Percentiles rank a stretch among this genome's conserved stretches.
Conservation (phyloP, 2,797 vertebrate genomes). For the Gobio occitaniae region DNA sequence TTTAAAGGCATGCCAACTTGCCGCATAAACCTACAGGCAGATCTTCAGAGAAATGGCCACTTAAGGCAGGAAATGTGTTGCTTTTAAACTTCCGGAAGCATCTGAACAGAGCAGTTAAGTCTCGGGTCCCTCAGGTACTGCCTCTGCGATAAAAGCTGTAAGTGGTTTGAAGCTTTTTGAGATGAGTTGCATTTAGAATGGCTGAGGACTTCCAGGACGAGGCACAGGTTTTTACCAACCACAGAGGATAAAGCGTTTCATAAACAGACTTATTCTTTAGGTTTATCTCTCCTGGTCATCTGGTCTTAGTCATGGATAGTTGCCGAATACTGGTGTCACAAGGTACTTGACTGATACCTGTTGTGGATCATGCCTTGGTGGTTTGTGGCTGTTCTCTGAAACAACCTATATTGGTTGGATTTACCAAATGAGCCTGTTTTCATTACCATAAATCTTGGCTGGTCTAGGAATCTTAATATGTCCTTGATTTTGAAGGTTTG, state of each 20-base stretch:
- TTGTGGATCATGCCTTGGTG: neutral
- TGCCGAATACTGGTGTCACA: constrained; percentile 7
- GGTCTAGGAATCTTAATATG: constrained; percentile 11
- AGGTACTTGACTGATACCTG: neutral
- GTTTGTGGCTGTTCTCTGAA: neutral
- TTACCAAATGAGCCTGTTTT: constrained; percentile 2
- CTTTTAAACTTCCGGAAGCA: constrained; percentile 55
- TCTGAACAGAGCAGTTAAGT: constrained; percentile 51
- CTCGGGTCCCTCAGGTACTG: constrained; percentile 32
- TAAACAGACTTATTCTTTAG: constrained; percentile 48
- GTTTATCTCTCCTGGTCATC: constrained; percentile 25
- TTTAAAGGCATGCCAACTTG: constrained; percentile 7
- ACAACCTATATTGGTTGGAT: neutral
- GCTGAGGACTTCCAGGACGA: constrained; percentile 35
- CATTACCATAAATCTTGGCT: neutral
- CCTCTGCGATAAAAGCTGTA: constrained; percentile 52
- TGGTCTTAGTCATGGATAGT: constrained; percentile 39
- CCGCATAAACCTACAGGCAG: neutral
- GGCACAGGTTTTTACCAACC: constrained; percentile 29
- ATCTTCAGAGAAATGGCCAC: constrained; percentile 41
- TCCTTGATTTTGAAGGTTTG: constrained; percentile 26
- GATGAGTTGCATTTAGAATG: constrained; percentile 40
- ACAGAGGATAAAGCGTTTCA: constrained; percentile 43
- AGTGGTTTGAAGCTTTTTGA: constrained; percentile 55
- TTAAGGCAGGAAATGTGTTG: constrained; percentile 48